A percentile compares a stretch with the other conserved stretches of the same genome.
phyloP scores from a whole-genome alignment of 2,797 vertebrate species.

The Sebastes miniatus region DNA sequence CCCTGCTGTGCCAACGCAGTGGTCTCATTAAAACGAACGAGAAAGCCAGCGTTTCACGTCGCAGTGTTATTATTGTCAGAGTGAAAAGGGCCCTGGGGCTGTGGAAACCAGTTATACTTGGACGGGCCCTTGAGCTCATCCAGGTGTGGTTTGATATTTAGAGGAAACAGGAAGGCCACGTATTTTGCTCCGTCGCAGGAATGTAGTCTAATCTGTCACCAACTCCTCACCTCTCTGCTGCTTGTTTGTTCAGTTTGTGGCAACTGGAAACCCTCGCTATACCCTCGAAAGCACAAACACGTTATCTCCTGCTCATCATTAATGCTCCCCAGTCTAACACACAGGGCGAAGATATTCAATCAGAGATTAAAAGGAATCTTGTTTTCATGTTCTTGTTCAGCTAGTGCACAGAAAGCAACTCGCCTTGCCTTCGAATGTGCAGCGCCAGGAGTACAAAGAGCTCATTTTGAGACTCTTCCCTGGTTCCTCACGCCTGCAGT shows the following conservation, averaged over 20 bases:
- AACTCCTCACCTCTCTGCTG: slow-evolving; percentile 7
- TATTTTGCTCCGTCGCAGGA: background rate
- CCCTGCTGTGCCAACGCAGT: background rate
- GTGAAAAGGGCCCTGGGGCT: slow-evolving; percentile 21
- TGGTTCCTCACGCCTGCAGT: slow-evolving; percentile 29
- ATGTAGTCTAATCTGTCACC: slow-evolving; percentile 27
- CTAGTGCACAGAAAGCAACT: slow-evolving; percentile 2
- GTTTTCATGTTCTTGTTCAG: slow-evolving; percentile 5
- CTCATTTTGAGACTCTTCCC: slow-evolving; percentile 9
- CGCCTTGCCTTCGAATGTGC: background rate
- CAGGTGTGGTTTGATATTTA: slow-evolving; percentile 52
- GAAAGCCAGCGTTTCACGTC: background rate
- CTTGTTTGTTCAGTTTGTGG: background rate
- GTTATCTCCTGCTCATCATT: background rate
- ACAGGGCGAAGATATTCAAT: background rate
- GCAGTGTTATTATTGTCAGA: slow-evolving; percentile 16
- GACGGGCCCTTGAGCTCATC: slow-evolving; percentile 17
- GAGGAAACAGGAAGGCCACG: slow-evolving; percentile 15
- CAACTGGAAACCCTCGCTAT: background rate
- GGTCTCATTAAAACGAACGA: slow-evolving; percentile 41
- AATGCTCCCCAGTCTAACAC: background rate
- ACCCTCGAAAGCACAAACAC: background rate
- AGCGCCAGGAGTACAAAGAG: slow-evolving; percentile 13
- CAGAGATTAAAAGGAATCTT: background rate
- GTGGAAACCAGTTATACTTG: slow-evolving; percentile 42